A percentile compares a stretch with the other conserved stretches of the same genome.
phyloP scores from a whole-genome alignment of 2,797 vertebrate species.

The Alca torda region DNA sequence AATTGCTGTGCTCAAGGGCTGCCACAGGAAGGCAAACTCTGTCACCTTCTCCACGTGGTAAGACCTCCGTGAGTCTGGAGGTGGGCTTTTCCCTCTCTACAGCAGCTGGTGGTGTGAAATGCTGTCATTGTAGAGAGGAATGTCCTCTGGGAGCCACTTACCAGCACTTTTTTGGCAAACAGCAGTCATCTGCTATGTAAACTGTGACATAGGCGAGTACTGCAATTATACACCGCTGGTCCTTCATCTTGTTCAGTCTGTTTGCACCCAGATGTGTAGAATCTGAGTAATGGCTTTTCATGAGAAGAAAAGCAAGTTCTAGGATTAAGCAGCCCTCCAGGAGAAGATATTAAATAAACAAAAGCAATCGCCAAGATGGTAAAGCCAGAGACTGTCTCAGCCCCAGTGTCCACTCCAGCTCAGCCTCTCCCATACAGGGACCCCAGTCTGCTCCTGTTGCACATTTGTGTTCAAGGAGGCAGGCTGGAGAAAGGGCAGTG shows the following conservation, averaged over 20 bases:
- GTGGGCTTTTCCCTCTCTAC: background rate
- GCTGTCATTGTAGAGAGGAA: background rate
- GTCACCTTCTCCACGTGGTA: background rate
- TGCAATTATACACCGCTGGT: background rate
- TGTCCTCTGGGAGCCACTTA: background rate
- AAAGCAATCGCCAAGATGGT: background rate
- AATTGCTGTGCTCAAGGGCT: background rate
- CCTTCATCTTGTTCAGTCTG: background rate
- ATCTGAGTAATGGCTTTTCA: background rate
- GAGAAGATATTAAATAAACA: background rate
- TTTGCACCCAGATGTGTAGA: background rate
- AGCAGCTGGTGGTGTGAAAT: background rate
- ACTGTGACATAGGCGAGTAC: background rate
- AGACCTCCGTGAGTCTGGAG: background rate
- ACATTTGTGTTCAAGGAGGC: background rate
- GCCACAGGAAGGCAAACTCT: background rate
- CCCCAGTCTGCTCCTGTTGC: background rate
- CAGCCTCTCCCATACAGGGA: background rate
- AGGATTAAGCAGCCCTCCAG: background rate
- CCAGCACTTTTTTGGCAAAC: background rate
- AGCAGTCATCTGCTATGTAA: background rate
- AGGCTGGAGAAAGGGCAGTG: background rate
- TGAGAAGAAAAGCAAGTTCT: background rate
- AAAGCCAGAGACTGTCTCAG: background rate
- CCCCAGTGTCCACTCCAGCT: background rate